Conservation (phyloP, 2,888 invertebrate genomes). For the Neoitamus cyanurus region DNA sequence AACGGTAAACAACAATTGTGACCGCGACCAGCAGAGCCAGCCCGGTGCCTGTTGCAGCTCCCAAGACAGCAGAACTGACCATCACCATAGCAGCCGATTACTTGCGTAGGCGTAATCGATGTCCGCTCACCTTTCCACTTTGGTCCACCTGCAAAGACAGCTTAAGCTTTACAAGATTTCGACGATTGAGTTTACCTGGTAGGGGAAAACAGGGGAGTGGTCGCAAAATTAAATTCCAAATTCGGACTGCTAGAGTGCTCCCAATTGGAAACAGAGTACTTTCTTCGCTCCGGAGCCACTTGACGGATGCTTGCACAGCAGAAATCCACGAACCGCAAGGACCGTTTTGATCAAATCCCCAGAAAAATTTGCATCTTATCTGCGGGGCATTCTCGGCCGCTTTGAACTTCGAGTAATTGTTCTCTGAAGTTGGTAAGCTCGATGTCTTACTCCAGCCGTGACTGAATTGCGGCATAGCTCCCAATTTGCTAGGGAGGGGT, state of each 20-base stretch:
- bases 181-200: background rate
- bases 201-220: background rate
- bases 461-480: background rate
- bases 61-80: conserved; percentile 75
- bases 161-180: background rate
- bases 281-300: background rate
- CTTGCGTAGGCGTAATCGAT: background rate
- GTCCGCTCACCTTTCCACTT: background rate
- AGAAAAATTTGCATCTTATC: background rate
- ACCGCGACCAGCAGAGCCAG: conserved; percentile 74
- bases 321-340: background rate
- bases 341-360: background rate
- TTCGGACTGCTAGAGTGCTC: background rate
- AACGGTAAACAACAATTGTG: conserved; percentile 75
- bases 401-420: background rate
- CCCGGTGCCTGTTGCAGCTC: conserved; percentile 76
- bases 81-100: conserved; percentile 63
- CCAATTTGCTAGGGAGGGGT: background rate
- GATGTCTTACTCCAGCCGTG: background rate
- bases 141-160: background rate
- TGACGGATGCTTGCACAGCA: background rate
- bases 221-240: no score
- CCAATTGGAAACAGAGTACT: background rate
- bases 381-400: background rate
- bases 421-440: background rate